Conservation (phyloP, 2,113 vertebrate genomes). For the Synchiropus splendidus region DNA sequence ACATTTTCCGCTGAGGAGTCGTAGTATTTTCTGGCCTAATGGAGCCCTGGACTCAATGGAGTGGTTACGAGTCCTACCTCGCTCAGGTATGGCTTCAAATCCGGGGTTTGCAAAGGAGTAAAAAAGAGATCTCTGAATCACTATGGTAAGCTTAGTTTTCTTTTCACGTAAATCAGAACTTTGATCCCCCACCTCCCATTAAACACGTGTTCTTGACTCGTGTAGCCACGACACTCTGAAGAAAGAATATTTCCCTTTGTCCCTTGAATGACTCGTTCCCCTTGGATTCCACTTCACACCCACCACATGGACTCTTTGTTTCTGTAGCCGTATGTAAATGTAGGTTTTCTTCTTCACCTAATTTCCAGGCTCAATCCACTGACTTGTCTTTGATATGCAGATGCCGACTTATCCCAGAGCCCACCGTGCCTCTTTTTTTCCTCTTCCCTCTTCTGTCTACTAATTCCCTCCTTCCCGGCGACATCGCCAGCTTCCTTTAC, state of each 20-base stretch:
- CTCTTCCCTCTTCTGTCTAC: conserved; percentile 15
- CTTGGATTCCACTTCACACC: conserved; percentile 12
- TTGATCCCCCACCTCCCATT: not conserved
- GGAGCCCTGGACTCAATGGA: too few relatives aligned
- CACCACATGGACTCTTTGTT: not conserved
- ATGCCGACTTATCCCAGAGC: conserved; percentile 25
- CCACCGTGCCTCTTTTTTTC: conserved; percentile 3
- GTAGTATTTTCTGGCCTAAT: too few relatives aligned
- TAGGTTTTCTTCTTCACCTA: conserved; percentile 12
- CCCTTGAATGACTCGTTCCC: conserved; percentile 23
- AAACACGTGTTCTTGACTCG: not conserved
- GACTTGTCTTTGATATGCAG: conserved; percentile 52
- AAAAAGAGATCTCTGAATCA: too few relatives aligned
- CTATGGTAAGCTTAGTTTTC: too few relatives aligned
- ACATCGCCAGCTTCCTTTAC: not conserved
- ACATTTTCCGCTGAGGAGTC: too few relatives aligned
- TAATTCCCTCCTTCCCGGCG: not conserved
- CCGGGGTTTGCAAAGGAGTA: too few relatives aligned
- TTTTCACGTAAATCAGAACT: too few relatives aligned
- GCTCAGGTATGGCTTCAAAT: too few relatives aligned
- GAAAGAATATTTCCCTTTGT: conserved; percentile 7
- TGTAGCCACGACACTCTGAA: too few relatives aligned
- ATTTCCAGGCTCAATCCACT: conserved; percentile 15
- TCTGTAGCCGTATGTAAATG: conserved; percentile 21
- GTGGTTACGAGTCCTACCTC: too few relatives aligned